These are phyloP conservation scores for Therioaphis trifolii DNA, from an alignment of 2,888 invertebrate genomes.

Conservation along the genomic window DNA sequence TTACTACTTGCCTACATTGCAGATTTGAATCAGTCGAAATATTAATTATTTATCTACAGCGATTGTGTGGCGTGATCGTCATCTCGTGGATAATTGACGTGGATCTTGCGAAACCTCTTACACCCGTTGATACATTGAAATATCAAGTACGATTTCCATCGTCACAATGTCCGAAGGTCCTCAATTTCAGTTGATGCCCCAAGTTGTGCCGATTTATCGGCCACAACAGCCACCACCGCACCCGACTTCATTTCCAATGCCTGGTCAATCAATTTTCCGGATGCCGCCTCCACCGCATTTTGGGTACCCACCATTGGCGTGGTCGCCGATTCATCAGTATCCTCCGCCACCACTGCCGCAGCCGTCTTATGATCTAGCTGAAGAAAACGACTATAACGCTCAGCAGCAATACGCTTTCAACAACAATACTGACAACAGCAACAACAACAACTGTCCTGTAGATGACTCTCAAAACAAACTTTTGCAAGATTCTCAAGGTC, in stretches of 20 bases:
- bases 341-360: background rate
- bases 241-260: constrained; percentile 12
- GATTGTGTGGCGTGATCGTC: no score
- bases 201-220: constrained; percentile 13
- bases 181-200: constrained; percentile 20
- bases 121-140: no score
- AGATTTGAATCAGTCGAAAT: no score
- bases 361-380: no score
- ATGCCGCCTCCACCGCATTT: constrained; percentile 19
- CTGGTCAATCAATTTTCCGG: constrained; percentile 26
- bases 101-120: no score
- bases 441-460: background rate
- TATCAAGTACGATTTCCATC: no score
- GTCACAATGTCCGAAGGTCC: constrained; percentile 27
- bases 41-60: no score
- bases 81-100: no score
- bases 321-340: constrained; percentile 32
- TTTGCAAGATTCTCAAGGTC: background rate
- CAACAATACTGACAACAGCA: background rate
- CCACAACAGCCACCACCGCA: constrained; percentile 1
- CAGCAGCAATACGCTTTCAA: background rate
- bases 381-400: background rate
- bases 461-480: background rate
- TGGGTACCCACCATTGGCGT: constrained; percentile 31
- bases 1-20: no score